These are phyloP conservation scores for Bradypodion pumilum DNA, from an alignment of 2,797 vertebrate species.

Conservation along the genomic window DNA sequence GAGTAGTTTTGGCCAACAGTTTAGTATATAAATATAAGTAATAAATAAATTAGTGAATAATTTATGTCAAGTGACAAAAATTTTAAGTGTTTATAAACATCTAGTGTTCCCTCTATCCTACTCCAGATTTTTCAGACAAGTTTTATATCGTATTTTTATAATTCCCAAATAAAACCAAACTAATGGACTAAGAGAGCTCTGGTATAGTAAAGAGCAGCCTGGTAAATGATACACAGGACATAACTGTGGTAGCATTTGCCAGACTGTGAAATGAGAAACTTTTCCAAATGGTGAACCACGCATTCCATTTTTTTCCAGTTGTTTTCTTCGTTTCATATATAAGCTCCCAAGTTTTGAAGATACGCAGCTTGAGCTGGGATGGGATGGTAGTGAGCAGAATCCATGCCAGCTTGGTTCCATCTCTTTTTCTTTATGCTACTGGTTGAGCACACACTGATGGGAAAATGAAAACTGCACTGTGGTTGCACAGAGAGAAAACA, in stretches of 20 bases:
- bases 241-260: slow-evolving; percentile 44
- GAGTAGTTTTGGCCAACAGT: no score
- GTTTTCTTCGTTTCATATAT: slow-evolving; percentile 41
- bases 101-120: not conserved
- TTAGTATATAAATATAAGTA: no score
- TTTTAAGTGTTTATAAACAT: not conserved
- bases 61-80: not conserved
- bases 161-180: not conserved
- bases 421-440: slow-evolving; percentile 66
- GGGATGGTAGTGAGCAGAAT: slow-evolving; percentile 63
- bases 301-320: slow-evolving; percentile 57
- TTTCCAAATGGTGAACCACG: slow-evolving; percentile 48
- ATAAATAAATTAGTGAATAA: no score
- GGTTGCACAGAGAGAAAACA: slow-evolving; percentile 61
- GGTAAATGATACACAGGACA: slow-evolving; percentile 46
- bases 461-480: slow-evolving; percentile 72
- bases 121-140: not conserved
- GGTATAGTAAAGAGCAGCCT: slow-evolving; percentile 15
- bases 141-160: not conserved
- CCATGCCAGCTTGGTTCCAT: slow-evolving; percentile 62
- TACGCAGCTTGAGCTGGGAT: slow-evolving; percentile 59
- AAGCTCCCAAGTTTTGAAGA: slow-evolving; percentile 58
- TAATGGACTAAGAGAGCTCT: not conserved
- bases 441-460: slow-evolving; percentile 63
- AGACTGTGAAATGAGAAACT: slow-evolving; percentile 50